Percentiles rank a stretch among this genome's conserved stretches.
phyloP scores from a whole-genome alignment of 2,797 vertebrate genomes.

The Xiphophorus birchmanni region DNA sequence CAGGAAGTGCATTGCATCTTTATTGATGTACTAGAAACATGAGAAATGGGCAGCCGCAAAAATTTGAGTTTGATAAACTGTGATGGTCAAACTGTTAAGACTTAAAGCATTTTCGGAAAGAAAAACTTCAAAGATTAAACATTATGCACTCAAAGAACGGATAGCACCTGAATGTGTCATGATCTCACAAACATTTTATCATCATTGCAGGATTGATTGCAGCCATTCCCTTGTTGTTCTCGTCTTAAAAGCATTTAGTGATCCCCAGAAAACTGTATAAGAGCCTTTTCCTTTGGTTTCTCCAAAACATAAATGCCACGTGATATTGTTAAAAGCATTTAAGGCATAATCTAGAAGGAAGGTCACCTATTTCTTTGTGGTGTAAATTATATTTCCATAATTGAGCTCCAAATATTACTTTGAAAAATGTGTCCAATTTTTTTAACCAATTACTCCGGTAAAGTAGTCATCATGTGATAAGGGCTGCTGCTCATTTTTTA shows the following conservation, averaged over 20 bases:
- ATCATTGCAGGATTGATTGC: slow-evolving; percentile 33
- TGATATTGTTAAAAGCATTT: slow-evolving; percentile 48
- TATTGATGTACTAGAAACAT: not conserved
- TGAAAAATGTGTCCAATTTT: slow-evolving; percentile 28
- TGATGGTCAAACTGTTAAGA: not conserved
- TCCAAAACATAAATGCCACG: slow-evolving; percentile 27
- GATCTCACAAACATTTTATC: slow-evolving; percentile 13
- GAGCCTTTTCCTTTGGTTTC: slow-evolving; percentile 25
- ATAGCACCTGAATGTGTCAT: not conserved
- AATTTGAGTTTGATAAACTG: not conserved
- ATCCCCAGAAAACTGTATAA: slow-evolving; percentile 42
- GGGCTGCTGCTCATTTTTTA: slow-evolving; percentile 29
- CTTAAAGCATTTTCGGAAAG: not conserved
- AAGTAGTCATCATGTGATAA: slow-evolving; percentile 43
- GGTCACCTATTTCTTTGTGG: slow-evolving; percentile 39
- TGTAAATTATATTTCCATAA: slow-evolving; percentile 46
- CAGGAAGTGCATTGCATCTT: not conserved
- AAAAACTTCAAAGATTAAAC: not conserved
- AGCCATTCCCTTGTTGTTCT: slow-evolving; percentile 40
- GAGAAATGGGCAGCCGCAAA: not conserved
- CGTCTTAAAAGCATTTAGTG: slow-evolving; percentile 33
- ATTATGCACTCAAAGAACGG: not conserved
- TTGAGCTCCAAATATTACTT: slow-evolving; percentile 37
- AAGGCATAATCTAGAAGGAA: slow-evolving; percentile 26
- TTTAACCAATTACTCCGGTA: slow-evolving; percentile 42